These are phyloP conservation scores for Hemaris fuciformis DNA, from an alignment of 2,888 invertebrate species.

Conservation along the genomic window DNA sequence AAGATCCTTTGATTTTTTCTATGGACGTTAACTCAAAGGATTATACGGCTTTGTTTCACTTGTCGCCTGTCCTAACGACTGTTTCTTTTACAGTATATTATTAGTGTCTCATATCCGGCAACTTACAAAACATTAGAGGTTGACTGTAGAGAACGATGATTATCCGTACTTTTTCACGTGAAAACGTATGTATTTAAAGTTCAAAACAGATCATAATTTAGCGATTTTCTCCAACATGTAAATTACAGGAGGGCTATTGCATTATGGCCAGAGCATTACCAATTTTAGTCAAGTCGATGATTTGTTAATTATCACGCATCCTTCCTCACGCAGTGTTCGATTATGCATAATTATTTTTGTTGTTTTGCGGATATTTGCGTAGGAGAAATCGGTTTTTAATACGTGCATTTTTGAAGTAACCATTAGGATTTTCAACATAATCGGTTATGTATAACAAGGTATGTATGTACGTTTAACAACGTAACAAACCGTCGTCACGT, in stretches of 20 bases:
- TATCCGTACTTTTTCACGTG: background rate
- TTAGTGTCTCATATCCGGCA: background rate
- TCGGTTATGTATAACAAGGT: background rate
- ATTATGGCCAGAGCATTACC: background rate
- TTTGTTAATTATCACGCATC: slow-evolving; percentile 31
- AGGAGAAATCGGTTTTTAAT: slow-evolving; percentile 34
- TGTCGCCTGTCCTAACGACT: background rate
- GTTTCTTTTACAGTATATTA: background rate
- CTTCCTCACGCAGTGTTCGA: slow-evolving; percentile 42
- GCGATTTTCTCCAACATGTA: background rate
- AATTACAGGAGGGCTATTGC: background rate
- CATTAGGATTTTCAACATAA: background rate
- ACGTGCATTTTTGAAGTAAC: slow-evolving; percentile 17
- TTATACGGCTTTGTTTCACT: background rate
- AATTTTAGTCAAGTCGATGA: slow-evolving; percentile 34
- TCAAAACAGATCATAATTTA: background rate
- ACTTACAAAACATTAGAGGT: background rate
- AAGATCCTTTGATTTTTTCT: background rate
- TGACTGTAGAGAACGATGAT: background rate
- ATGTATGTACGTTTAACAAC: background rate
- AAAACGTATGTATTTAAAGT: background rate
- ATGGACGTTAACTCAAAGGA: background rate
- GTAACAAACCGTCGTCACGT: slow-evolving; percentile 17
- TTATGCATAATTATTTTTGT: slow-evolving; percentile 16
- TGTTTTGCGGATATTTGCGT: slow-evolving; percentile 20